A percentile compares a stretch with the other conserved stretches of the same genome.
Evolutionary conservation across 2,113 vertebrate species (phyloP).

Genomic region (Chrysochloris asiatica): DNA sequence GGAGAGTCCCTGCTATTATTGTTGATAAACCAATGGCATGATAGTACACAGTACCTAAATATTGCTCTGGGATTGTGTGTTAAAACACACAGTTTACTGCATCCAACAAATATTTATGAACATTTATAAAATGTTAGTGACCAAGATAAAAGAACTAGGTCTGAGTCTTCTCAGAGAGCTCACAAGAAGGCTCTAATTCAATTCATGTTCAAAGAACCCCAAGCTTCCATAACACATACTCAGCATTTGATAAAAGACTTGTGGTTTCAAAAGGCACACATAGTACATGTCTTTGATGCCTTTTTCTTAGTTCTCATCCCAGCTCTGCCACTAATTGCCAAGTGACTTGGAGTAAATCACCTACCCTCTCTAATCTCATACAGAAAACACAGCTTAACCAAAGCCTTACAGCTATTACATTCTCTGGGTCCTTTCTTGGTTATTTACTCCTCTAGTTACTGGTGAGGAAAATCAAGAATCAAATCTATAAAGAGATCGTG

Average conservation of each 20-base stretch:
- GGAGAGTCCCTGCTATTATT: background rate
- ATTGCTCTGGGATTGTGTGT: background rate
- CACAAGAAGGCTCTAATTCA: conserved; percentile 28
- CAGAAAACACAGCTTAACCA: conserved; percentile 1
- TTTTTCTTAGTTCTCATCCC: conserved; percentile 7
- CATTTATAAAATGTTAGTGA: conserved; percentile 9
- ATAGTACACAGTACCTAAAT: background rate
- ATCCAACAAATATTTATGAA: conserved; percentile 13
- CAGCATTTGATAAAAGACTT: conserved; percentile 51
- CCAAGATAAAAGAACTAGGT: background rate
- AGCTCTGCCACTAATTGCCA: conserved; percentile 43
- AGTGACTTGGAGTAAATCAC: conserved; percentile 51
- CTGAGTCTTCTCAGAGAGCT: conserved; percentile 48
- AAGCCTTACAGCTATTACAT: background rate
- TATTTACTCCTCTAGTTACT: conserved; percentile 27
- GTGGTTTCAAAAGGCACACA: conserved; percentile 15
- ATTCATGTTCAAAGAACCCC: conserved; percentile 44
- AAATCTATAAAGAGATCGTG: background rate
- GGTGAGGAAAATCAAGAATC: conserved; percentile 49
- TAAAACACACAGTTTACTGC: conserved; percentile 33
- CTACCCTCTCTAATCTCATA: conserved; percentile 34
- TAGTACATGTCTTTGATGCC: conserved; percentile 44
- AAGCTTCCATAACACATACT: background rate
- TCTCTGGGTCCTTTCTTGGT: conserved; percentile 15
- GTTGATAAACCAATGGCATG: background rate